Base-by-base conservation (phyloP, 53 echinoderm and acorn worm genomes). In the Echinarachnius parma region DNA sequence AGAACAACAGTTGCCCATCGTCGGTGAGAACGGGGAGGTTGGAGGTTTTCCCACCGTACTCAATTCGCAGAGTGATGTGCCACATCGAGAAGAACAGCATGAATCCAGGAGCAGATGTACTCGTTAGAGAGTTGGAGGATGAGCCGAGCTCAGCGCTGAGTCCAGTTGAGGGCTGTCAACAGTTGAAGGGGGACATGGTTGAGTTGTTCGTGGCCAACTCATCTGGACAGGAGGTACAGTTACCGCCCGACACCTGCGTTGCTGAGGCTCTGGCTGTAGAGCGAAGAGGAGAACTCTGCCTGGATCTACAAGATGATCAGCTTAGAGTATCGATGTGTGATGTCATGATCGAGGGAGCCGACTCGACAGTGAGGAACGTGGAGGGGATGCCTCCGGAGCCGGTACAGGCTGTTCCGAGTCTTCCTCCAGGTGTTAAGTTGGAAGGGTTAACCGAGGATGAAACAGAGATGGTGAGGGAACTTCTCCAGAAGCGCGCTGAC, bases 361-460 rank as follows among this genome's bases (percentile, higher is more conserved):
- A n/a, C n/a, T n/a, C n/a, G n/a, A n/a, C n/a, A n/a, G n/a, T n/a
- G n/a, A n/a, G n/a, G n/a, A n/a, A n/a, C n/a, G n/a, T n/a, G n/a
- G n/a, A n/a, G n/a, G n/a, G n/a, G n/a, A n/a, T n/a, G n/a, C n/a
- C n/a, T n/a, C n/a, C n/a, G n/a, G n/a, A 45, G 45, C 14, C 16
- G 42, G 13, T 2, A 24, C 8, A 25, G 25, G 37, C 13, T 31
- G 10, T 15, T 18, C 7, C 13, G 18, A 16, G n/a, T 9, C 67
- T 44, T 31, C 79, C 66, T 7, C 45, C 59, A 11, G 81, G 81
- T 14, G 47, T 81, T 24, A 11, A 70, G 1, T 35, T 81, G 7
- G 60, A 81, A 1, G 80, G 80, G 3, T 36, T 80, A 13, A 31
- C 47, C 18, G 20, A 4, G 19, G 46, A 58, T 20, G 68, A 80